Percentiles rank a stretch among this genome's conserved stretches.
phyloP scores from a whole-genome alignment of 2,113 vertebrate genomes.

The Zosterops borbonicus region DNA sequence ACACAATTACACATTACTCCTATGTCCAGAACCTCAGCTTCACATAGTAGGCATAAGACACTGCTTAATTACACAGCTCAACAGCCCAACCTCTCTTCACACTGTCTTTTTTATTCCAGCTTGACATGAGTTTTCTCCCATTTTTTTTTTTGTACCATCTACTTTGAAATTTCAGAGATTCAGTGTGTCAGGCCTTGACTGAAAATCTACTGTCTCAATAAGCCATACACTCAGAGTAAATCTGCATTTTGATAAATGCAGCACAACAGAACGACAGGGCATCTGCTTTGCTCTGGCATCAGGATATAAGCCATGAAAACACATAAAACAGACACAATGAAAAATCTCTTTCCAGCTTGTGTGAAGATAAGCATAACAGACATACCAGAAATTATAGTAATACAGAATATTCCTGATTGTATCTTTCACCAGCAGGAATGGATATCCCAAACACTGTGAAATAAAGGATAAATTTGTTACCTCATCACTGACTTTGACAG shows the following conservation, averaged over 20 bases:
- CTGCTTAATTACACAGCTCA: not conserved
- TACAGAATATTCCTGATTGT: not conserved
- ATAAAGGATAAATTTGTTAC: not conserved
- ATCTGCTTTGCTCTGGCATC: not conserved
- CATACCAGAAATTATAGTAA: not conserved
- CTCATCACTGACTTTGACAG: not conserved
- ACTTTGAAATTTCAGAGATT: not conserved
- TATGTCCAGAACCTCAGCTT: not conserved
- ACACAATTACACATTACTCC: not conserved
- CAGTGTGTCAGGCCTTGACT: not conserved
- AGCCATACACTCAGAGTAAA: not conserved
- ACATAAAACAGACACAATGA: not conserved
- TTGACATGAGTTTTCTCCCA: not conserved
- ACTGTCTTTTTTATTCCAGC: not conserved
- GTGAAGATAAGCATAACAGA: not conserved
- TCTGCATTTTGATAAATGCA: not conserved
- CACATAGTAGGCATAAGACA: not conserved
- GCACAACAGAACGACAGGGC: not conserved
- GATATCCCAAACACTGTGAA: not conserved
- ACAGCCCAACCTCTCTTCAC: not conserved
- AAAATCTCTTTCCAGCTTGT: not conserved
- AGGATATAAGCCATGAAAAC: not conserved
- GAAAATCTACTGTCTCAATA: not conserved
- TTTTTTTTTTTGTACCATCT: not conserved
- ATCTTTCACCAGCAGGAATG: not conserved